These are phyloP conservation scores for Holotrichia oblita DNA, from an alignment of 1,140 invertebrate genomes.

Conservation along the genomic window DNA sequence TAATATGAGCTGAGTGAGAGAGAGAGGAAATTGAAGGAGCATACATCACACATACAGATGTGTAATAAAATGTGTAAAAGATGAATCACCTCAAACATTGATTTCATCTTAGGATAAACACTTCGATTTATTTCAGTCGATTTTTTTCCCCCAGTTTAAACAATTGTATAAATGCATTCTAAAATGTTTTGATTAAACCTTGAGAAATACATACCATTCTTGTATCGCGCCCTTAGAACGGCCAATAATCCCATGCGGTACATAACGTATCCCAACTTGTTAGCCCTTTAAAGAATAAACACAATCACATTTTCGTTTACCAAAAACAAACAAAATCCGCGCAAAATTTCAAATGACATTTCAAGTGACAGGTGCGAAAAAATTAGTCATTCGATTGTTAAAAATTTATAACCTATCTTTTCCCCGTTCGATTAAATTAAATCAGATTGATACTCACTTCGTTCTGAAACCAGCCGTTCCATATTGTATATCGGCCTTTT, in stretches of 20 bases:
- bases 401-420: constrained; percentile 34
- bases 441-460: constrained; percentile 65
- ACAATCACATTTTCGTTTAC: not conserved
- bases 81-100: too few species aligned
- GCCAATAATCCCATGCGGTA: constrained; percentile 93
- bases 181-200: too few species aligned
- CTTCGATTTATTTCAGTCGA: too few species aligned
- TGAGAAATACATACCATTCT: constrained; percentile 70
- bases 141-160: too few species aligned
- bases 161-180: too few species aligned
- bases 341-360: not conserved
- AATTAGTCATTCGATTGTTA: constrained; percentile 40
- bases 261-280: constrained; percentile 84
- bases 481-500: constrained; percentile 71
- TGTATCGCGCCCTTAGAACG: constrained; percentile 82
- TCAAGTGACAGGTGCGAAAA: constrained; percentile 17
- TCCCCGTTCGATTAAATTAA: not conserved
- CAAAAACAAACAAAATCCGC: too few species aligned
- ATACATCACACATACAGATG: too few species aligned
- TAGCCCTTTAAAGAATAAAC: constrained; percentile 72
- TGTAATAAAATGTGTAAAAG: too few species aligned
- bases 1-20: too few species aligned
- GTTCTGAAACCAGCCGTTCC: constrained; percentile 76
- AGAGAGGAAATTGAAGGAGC: too few species aligned
- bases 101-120: not conserved